These are phyloP conservation scores for Tragelaphus imberbis DNA, from an alignment of 2,113 vertebrate genomes.

Conservation along the genomic window DNA sequence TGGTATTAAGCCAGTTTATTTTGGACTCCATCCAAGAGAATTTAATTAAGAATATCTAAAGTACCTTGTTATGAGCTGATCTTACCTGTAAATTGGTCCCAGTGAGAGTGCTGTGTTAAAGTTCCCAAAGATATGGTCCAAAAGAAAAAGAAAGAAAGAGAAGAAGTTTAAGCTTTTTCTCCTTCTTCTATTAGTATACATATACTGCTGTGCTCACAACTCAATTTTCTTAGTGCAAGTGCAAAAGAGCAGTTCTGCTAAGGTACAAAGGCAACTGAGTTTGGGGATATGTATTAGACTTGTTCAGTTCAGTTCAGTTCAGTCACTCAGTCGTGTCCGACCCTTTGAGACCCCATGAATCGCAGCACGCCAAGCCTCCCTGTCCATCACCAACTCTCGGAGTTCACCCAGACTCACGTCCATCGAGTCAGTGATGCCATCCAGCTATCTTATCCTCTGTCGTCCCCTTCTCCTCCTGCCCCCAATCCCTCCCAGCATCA, in stretches of 20 bases:
- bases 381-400: too few species aligned
- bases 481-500: too few species aligned
- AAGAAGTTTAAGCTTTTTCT: not conserved
- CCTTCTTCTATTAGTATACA: not conserved
- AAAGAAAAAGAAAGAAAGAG: not conserved
- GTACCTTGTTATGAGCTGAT: slow-evolving; percentile 8
- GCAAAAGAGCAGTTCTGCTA: not conserved
- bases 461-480: too few species aligned
- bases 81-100: slow-evolving; percentile 28
- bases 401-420: too few species aligned
- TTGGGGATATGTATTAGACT: not conserved
- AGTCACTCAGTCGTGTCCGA: too few species aligned
- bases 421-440: too few species aligned
- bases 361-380: too few species aligned
- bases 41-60: slow-evolving; percentile 30
- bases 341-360: too few species aligned
- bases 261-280: not conserved
- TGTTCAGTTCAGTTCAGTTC: not conserved
- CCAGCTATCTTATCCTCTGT: too few species aligned
- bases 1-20: not conserved
- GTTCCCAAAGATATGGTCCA: not conserved
- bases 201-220: not conserved
- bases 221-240: not conserved
- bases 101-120: not conserved
- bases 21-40: not conserved